phyloP scores from a whole-genome alignment of 2,113 vertebrate genomes.

The Zosterops lateralis region DNA sequence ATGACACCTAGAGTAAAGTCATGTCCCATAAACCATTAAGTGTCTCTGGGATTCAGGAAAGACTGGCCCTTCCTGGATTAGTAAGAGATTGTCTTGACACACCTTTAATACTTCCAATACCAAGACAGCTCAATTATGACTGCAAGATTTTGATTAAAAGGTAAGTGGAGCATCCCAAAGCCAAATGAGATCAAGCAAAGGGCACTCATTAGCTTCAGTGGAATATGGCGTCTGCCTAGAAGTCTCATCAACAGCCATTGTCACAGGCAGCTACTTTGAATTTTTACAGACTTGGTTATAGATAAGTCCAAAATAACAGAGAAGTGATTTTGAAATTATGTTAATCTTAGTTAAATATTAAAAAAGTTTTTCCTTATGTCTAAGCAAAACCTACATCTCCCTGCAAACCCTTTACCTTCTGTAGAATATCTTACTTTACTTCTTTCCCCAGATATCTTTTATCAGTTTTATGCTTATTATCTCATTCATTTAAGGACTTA shows the following conservation, averaged over 20 bases:
- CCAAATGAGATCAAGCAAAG: constrained; percentile 50
- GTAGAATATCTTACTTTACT: not conserved
- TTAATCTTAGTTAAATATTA: not conserved
- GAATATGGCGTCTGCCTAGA: constrained; percentile 1
- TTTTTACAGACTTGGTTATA: not conserved
- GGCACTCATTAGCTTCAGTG: not conserved
- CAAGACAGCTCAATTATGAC: constrained; percentile 65
- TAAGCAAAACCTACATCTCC: not conserved
- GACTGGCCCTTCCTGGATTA: constrained; percentile 55
- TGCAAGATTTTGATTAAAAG: constrained; percentile 64
- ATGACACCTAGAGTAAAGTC: constrained; percentile 63
- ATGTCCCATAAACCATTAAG: constrained; percentile 58
- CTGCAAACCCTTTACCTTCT: not conserved
- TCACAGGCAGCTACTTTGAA: not conserved
- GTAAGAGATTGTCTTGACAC: constrained; percentile 27
- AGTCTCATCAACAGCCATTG: not conserved
- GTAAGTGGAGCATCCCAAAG: constrained; percentile 49
- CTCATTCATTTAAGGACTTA: not conserved
- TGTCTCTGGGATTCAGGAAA: constrained; percentile 52
- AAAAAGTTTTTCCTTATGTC: not conserved
- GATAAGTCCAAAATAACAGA: not conserved
- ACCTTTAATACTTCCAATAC: constrained; percentile 48
- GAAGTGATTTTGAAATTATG: not conserved
- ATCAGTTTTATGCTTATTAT: not conserved
- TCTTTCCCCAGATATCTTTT: not conserved